Conservation (phyloP, 2,888 invertebrate genomes). For the Stenchaetothrips biformis region DNA sequence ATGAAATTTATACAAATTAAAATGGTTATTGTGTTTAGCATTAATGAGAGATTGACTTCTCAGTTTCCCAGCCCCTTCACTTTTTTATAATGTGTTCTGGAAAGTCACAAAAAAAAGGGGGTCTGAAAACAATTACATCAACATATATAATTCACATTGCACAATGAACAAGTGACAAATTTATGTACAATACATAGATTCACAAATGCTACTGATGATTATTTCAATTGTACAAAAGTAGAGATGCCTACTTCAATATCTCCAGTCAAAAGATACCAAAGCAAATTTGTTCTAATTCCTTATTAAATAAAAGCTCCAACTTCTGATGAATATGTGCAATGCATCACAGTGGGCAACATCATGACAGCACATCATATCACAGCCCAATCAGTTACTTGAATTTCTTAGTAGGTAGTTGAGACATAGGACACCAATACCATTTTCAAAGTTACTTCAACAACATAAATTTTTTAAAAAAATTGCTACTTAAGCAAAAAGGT, state of each 20-base stretch:
- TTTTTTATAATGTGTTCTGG: neutral
- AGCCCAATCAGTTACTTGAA: conserved; percentile 9
- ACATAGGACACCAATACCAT: too few relatives aligned
- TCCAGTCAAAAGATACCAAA: neutral
- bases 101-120: neutral
- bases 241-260: neutral
- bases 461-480: too few relatives aligned
- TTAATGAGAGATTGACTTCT: neutral
- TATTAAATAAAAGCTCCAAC: neutral
- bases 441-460: too few relatives aligned
- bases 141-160: conserved; percentile 13
- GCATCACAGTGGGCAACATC: conserved; percentile 7
- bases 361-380: conserved; percentile 3
- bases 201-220: neutral
- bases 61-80: neutral
- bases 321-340: conserved; percentile 1
- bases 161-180: conserved; percentile 3
- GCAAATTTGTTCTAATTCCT: neutral
- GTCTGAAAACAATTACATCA: neutral
- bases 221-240: neutral
- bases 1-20: conserved; percentile 25
- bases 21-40: conserved; percentile 23
- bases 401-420: too few relatives aligned
- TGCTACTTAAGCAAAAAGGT: too few relatives aligned
- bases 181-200: neutral